These are phyloP conservation scores for Xestia c-nigrum DNA, from an alignment of 2,888 invertebrate genomes.

Conservation along the genomic window DNA sequence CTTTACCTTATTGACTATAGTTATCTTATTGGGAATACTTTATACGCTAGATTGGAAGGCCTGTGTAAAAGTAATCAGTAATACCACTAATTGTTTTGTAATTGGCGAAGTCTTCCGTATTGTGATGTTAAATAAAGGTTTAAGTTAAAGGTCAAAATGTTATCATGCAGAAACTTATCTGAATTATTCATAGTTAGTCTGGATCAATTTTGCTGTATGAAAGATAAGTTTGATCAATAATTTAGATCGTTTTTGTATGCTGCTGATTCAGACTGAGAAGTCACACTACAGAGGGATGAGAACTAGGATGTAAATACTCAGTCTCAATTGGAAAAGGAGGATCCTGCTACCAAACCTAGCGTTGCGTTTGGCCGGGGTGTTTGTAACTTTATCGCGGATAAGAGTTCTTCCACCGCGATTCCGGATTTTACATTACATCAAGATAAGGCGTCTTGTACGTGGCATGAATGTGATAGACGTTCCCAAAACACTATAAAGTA, in stretches of 20 bases:
- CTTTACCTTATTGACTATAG: conserved; percentile 2
- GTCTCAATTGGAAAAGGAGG: neutral
- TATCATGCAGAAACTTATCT: conserved; percentile 2
- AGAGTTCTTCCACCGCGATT: neutral
- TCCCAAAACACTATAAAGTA: neutral
- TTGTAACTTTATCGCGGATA: neutral
- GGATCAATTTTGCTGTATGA: neutral
- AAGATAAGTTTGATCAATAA: neutral
- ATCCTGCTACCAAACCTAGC: neutral
- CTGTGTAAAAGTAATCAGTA: neutral
- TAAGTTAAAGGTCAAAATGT: conserved; percentile 1
- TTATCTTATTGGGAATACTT: conserved; percentile 11
- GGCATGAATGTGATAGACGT: neutral
- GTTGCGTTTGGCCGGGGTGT: neutral
- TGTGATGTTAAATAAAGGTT: neutral
- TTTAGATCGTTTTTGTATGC: neutral
- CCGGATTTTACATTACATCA: neutral
- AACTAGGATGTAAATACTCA: neutral
- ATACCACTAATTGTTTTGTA: neutral
- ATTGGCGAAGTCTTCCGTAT: neutral
- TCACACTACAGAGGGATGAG: neutral
- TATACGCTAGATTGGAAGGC: neutral
- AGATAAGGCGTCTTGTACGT: neutral
- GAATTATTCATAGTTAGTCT: neutral
- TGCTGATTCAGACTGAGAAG: neutral